A percentile compares a stretch with the other conserved stretches of the same genome.
Conservation (phyloP, 2,888 invertebrate species). For the Drosophila kanekoi region DNA sequence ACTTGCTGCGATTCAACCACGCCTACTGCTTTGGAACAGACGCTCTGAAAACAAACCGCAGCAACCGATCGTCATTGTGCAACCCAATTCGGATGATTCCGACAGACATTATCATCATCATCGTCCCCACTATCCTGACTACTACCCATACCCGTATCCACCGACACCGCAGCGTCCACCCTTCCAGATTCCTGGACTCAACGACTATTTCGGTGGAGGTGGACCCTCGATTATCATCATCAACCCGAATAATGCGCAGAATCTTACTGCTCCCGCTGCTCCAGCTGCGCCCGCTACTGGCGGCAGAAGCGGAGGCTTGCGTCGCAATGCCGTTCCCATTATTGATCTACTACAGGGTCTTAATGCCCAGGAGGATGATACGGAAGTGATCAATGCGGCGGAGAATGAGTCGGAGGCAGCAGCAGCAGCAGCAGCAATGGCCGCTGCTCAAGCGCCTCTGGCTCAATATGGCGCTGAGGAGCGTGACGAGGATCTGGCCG, state of each 20-base stretch:
- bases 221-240: slow-evolving; percentile 43
- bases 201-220: neutral
- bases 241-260: slow-evolving; percentile 56
- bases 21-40: slow-evolving; percentile 45
- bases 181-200: slow-evolving; percentile 4
- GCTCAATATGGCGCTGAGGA: slow-evolving; percentile 20
- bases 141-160: slow-evolving; percentile 25
- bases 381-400: slow-evolving; percentile 33
- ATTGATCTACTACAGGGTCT: slow-evolving; percentile 40
- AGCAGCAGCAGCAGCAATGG: neutral
- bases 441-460: neutral
- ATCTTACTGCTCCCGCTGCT: slow-evolving; percentile 5
- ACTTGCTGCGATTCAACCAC: slow-evolving; percentile 41
- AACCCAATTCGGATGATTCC: slow-evolving; percentile 4
- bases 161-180: slow-evolving; percentile 17
- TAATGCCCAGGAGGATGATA: slow-evolving; percentile 39
- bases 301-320: neutral
- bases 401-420: slow-evolving; percentile 22
- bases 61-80: slow-evolving; percentile 43
- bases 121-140: slow-evolving; percentile 21
- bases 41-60: slow-evolving; percentile 26
- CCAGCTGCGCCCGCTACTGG: neutral
- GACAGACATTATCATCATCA: slow-evolving; percentile 39
- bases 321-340: slow-evolving; percentile 28
- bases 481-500: slow-evolving; percentile 31